These are phyloP conservation scores for Clarias magur DNA, from an alignment of 2,113 vertebrate genomes.

Conservation along the genomic window DNA sequence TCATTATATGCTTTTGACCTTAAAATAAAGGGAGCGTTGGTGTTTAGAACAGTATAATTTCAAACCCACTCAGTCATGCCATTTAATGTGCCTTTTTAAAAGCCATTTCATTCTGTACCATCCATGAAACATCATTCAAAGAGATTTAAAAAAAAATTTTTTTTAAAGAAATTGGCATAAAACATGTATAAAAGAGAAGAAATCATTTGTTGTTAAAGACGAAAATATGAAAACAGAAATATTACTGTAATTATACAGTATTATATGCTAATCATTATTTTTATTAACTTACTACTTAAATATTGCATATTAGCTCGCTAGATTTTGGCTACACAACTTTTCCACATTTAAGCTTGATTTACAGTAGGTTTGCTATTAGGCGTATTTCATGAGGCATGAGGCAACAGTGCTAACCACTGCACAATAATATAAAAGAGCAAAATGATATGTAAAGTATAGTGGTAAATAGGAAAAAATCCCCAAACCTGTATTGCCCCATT, in stretches of 20 bases:
- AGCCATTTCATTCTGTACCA: constrained; percentile 1
- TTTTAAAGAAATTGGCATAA: not conserved
- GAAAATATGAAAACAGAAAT: not conserved
- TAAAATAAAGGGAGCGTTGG: constrained; percentile 34
- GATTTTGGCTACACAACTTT: not conserved
- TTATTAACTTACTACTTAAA: not conserved
- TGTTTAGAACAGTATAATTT: constrained; percentile 32
- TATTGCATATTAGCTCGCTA: not conserved
- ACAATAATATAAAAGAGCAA: no score
- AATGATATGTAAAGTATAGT: no score
- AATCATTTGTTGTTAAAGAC: not conserved
- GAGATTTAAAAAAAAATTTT: not conserved
- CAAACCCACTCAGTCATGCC: constrained; percentile 21
- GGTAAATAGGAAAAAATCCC: no score
- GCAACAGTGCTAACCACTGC: no score
- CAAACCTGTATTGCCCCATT: no score
- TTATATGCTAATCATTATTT: not conserved
- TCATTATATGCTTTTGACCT: constrained; percentile 34
- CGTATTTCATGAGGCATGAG: no score
- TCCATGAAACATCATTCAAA: not conserved
- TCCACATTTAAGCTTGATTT: no score
- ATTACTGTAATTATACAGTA: no score
- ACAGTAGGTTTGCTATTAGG: no score
- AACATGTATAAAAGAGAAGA: not conserved
- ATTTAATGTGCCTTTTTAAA: constrained; percentile 10